Evolutionary conservation across 2,797 vertebrate species (phyloP).

Genomic region (Heterohyrax brucei): DNA sequence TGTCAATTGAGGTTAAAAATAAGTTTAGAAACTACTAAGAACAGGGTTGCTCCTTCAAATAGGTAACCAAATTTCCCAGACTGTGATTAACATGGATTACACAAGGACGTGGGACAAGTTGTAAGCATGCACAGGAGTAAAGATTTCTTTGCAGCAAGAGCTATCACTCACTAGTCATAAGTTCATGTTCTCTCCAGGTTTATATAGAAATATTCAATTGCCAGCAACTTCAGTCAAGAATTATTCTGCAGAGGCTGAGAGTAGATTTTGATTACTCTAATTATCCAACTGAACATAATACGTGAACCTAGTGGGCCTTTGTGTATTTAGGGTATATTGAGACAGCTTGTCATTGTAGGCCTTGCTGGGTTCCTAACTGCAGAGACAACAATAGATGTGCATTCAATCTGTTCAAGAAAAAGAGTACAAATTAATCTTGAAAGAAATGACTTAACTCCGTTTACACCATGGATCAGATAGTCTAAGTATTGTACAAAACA

Average conservation of each 20-base stretch:
- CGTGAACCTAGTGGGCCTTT: slow-evolving; percentile 49
- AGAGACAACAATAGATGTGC: slow-evolving; percentile 46
- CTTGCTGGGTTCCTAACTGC: slow-evolving; percentile 34
- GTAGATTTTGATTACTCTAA: slow-evolving; percentile 74
- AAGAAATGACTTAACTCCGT: slow-evolving; percentile 27
- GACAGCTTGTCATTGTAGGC: slow-evolving; percentile 13
- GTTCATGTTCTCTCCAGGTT: slow-evolving; percentile 38
- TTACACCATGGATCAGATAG: neutral
- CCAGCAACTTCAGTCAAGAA: neutral
- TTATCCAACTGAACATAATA: slow-evolving; percentile 70
- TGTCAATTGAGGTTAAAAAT: slow-evolving; percentile 80
- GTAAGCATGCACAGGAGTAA: neutral
- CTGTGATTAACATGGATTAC: slow-evolving; percentile 18
- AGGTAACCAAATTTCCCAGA: slow-evolving; percentile 61
- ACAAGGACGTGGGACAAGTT: neutral
- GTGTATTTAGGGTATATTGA: slow-evolving; percentile 21
- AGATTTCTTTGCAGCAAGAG: neutral
- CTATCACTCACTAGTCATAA: neutral
- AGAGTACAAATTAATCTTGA: slow-evolving; percentile 42
- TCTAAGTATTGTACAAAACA: slow-evolving; percentile 31
- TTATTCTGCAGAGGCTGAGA: slow-evolving; percentile 34
- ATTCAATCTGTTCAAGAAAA: slow-evolving; percentile 35
- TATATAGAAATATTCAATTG: slow-evolving; percentile 46
- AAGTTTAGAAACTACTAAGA: slow-evolving; percentile 70
- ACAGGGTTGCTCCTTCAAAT: slow-evolving; percentile 64